Conservation (phyloP, 1,140 invertebrate genomes). For the Drosophila nannoptera region DNA sequence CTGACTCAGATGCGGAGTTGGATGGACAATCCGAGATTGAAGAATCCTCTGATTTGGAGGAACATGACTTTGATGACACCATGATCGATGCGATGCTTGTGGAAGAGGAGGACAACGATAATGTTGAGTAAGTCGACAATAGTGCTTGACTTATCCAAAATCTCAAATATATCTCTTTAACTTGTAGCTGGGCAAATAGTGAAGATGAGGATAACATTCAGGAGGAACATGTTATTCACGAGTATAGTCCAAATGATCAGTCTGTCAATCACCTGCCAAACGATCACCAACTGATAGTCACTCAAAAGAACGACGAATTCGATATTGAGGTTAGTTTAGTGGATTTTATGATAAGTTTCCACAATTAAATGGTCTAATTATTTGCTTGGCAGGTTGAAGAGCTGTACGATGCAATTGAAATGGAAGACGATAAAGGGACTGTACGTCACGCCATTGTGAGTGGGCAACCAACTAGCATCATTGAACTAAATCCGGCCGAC, state of each 20-base stretch:
- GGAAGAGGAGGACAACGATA: conserved; percentile 67
- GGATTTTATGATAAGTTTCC: neutral
- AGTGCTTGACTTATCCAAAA: neutral
- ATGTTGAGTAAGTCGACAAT: conserved; percentile 58
- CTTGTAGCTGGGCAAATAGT: conserved; percentile 26
- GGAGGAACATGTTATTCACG: conserved; percentile 43
- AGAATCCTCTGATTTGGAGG: conserved; percentile 79
- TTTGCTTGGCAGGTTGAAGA: conserved; percentile 67
- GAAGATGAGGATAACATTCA: conserved; percentile 53
- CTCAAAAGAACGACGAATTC: conserved; percentile 59
- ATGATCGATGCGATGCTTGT: conserved; percentile 74
- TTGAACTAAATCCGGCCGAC: conserved; percentile 73
- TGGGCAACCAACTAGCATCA: conserved; percentile 48
- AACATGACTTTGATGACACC: conserved; percentile 80
- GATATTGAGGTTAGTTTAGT: conserved; percentile 70
- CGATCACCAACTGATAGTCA: conserved; percentile 44
- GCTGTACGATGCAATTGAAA: conserved; percentile 81
- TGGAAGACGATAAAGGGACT: conserved; percentile 80
- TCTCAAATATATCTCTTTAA: neutral
- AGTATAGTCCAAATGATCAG: conserved; percentile 44
- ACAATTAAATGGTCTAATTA: neutral
- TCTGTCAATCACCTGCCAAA: conserved; percentile 46
- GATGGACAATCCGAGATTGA: conserved; percentile 81
- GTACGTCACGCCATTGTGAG: conserved; percentile 78
- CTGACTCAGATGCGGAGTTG: conserved; percentile 80